Conservation (phyloP, 2,113 vertebrate genomes). For the Phycodurus eques region DNA sequence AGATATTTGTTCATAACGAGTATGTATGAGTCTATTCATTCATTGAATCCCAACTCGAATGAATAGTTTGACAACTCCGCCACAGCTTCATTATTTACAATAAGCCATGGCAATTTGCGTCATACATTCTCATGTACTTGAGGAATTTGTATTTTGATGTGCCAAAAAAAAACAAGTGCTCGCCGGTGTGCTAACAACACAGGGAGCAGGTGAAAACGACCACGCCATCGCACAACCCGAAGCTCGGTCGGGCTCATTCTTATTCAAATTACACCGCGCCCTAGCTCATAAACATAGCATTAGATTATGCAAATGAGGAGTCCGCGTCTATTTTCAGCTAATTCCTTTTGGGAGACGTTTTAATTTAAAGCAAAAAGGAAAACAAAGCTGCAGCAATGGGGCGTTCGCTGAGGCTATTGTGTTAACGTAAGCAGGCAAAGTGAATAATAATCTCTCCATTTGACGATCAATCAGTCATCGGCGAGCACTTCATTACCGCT, state of each 20-base stretch:
- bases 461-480: slow-evolving; percentile 68
- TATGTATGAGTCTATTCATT: no score
- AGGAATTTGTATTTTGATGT: background rate
- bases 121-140: background rate
- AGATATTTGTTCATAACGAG: background rate
- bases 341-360: slow-evolving; percentile 74
- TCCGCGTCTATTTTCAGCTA: slow-evolving; percentile 67
- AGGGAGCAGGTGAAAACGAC: background rate
- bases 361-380: slow-evolving; percentile 78
- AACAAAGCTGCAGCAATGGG: slow-evolving; percentile 66
- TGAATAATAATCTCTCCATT: slow-evolving; percentile 70
- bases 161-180: background rate
- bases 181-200: background rate
- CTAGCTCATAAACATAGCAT: slow-evolving; percentile 70
- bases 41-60: background rate
- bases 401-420: slow-evolving; percentile 72
- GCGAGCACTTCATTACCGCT: slow-evolving; percentile 71
- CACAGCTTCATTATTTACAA: background rate
- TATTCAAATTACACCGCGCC: slow-evolving; percentile 61
- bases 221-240: slow-evolving; percentile 25
- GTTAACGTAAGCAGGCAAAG: slow-evolving; percentile 65
- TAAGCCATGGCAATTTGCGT: background rate
- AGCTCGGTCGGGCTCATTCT: slow-evolving; percentile 61
- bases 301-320: slow-evolving; percentile 79
- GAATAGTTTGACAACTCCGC: background rate